Evolutionary conservation across 2,888 invertebrate species (phyloP), one percentile per base, ranked within the genome.

Genomic region (Dermolepida albohirtum): DNA sequence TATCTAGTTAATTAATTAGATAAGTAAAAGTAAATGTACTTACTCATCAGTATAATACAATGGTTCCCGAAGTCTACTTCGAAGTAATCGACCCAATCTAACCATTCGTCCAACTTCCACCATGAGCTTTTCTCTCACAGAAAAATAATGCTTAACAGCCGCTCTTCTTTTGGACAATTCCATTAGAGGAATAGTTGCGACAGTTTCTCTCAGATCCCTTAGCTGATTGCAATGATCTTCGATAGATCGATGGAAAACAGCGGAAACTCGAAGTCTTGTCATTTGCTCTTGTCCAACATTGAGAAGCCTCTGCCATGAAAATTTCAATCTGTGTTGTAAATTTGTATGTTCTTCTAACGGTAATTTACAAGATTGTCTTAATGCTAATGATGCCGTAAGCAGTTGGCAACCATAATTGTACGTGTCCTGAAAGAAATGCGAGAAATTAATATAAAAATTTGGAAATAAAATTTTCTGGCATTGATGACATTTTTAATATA

Each of bases 351-450:
- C 86, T 50, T 87, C 87, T 64, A 86, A 78, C 17, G 87, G 84
- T 72, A 91, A 83, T 78, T 91, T 88, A 79, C 93, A 89, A 29
- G 92, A 91, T 70, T 91, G 87, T 52, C 94, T 85, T 69, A 94
- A 79, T 11, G 91, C 89, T 62, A 91, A 83, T 1, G 93, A 90
- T 2, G 93, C 93, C 75, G 90, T 89, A 55, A 93, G 83, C 70
- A 94, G 83, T 83, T 94, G 92, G 76, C 89, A 90, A 12, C 94
- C 94, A 77, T 94, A 94, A 74, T 93, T 91, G 81, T 90, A 93
- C 14, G 93, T 92, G 59, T 91, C 90, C 93, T 94, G 80, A 47
- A 82, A 80, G 71, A 57, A n/a, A 51, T 16, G 29, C n/a, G 10
- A 10, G 6, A 34, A 34, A 16, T 55, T 11, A n/a, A 10, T 14